Percentiles rank a stretch among this genome's conserved stretches.
Conservation (phyloP, 2,797 vertebrate genomes). For the Glossophaga mutica region DNA sequence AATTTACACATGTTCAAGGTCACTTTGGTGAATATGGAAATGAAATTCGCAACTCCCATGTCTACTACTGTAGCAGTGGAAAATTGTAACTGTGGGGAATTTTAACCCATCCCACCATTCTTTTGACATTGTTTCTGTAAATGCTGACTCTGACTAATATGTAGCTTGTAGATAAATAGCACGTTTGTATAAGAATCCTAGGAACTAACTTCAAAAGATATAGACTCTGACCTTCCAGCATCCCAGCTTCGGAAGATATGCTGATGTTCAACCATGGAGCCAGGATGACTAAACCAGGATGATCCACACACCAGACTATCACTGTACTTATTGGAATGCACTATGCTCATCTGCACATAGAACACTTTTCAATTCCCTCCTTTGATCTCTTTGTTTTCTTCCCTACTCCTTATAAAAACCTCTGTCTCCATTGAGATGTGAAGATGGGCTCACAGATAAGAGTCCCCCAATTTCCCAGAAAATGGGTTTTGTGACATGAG, state of each 20-base stretch:
- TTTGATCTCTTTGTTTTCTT: neutral
- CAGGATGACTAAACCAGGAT: no score
- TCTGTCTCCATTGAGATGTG: neutral
- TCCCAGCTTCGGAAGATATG: neutral
- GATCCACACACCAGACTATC: neutral
- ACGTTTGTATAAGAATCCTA: neutral
- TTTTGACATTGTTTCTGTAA: neutral
- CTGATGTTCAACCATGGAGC: neutral
- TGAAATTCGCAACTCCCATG: neutral
- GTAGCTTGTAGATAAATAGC: neutral
- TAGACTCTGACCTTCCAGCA: neutral
- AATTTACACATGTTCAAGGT: neutral
- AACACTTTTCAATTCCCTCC: neutral
- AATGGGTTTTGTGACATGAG: neutral
- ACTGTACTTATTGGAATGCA: neutral
- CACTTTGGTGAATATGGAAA: neutral
- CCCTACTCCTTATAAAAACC: neutral
- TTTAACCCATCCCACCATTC: neutral
- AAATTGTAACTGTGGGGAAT: neutral
- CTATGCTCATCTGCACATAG: neutral
- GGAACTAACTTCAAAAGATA: neutral
- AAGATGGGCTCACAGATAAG: neutral
- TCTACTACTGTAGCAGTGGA: neutral
- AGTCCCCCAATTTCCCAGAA: neutral
- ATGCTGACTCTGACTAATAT: neutral